Percentiles rank a stretch among this genome's conserved stretches.
Conservation (phyloP, 2,888 invertebrate genomes). For the Torymus texanus region DNA sequence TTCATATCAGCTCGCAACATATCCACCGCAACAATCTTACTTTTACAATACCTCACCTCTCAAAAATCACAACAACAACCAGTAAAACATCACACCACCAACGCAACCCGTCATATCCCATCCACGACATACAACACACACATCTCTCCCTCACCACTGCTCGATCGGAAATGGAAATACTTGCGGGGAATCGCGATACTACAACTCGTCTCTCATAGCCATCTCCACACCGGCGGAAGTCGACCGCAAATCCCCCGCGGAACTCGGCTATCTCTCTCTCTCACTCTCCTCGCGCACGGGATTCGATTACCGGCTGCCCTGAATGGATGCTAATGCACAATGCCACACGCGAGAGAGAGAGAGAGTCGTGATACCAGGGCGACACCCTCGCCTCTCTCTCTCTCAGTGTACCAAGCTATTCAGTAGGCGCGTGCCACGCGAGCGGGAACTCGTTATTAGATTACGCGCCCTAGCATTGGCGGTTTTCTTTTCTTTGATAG, state of each 20-base stretch:
- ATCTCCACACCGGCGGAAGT: slow-evolving; percentile 63
- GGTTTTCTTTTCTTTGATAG: slow-evolving; percentile 11
- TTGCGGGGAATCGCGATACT: slow-evolving; percentile 13
- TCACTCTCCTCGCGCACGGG: slow-evolving; percentile 41
- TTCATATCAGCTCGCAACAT: background rate
- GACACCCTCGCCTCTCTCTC: slow-evolving; percentile 59
- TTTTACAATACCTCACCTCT: too few relatives aligned
- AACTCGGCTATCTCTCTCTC: slow-evolving; percentile 60
- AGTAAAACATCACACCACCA: too few relatives aligned
- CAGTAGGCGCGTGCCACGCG: slow-evolving; percentile 56
- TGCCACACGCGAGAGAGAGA: slow-evolving; percentile 59
- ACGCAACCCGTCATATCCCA: too few relatives aligned
- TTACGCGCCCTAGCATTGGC: slow-evolving; percentile 64
- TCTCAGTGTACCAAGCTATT: slow-evolving; percentile 54
- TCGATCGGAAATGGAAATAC: slow-evolving; percentile 52
- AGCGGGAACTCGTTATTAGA: slow-evolving; percentile 74
- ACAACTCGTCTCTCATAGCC: too few relatives aligned
- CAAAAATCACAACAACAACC: too few relatives aligned
- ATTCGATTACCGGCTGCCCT: slow-evolving; percentile 66
- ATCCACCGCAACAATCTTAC: too few relatives aligned
- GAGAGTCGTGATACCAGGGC: slow-evolving; percentile 49
- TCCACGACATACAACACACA: too few relatives aligned
- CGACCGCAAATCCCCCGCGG: slow-evolving; percentile 72
- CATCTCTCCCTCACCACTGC: background rate
- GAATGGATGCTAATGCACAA: slow-evolving; percentile 76